Evolutionary conservation across 2,888 invertebrate genomes (phyloP).

Genomic region (Lordiphosa andalusiaca): DNA sequence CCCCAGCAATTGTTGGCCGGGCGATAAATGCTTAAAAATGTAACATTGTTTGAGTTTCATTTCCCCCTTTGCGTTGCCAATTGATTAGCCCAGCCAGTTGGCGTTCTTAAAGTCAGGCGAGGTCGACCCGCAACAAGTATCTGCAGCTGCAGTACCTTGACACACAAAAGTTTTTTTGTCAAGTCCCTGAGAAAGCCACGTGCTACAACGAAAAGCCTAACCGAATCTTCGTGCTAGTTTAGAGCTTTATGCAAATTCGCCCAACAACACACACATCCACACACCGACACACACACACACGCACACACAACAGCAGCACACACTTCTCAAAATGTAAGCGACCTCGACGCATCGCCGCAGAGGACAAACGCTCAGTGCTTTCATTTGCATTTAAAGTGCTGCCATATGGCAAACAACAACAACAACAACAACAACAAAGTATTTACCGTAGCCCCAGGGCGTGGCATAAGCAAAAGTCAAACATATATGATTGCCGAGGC

Average conservation of each 20-base stretch:
- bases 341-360: constrained; percentile 63
- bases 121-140: constrained; percentile 65
- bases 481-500: constrained; percentile 19
- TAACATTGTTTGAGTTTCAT: constrained; percentile 39
- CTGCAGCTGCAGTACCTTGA: constrained; percentile 53
- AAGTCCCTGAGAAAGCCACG: constrained; percentile 45
- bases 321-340: constrained; percentile 64
- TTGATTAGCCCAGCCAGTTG: constrained; percentile 48
- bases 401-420: constrained; percentile 64
- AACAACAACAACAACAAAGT: constrained; percentile 19
- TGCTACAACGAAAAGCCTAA: constrained; percentile 61
- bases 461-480: constrained; percentile 15
- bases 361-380: constrained; percentile 49
- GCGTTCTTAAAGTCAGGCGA: constrained; percentile 46
- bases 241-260: constrained; percentile 66
- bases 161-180: constrained; percentile 58
- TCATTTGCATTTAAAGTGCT: constrained; percentile 73
- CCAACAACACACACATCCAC: constrained; percentile 23
- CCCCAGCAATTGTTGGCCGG: constrained; percentile 47
- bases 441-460: constrained; percentile 15
- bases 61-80: constrained; percentile 20
- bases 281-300: constrained; percentile 2
- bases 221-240: constrained; percentile 63
- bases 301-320: constrained; percentile 36
- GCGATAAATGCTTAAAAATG: constrained; percentile 44